phyloP scores from a whole-genome alignment of 2,888 invertebrate species.

The Pyrrhia umbra region DNA sequence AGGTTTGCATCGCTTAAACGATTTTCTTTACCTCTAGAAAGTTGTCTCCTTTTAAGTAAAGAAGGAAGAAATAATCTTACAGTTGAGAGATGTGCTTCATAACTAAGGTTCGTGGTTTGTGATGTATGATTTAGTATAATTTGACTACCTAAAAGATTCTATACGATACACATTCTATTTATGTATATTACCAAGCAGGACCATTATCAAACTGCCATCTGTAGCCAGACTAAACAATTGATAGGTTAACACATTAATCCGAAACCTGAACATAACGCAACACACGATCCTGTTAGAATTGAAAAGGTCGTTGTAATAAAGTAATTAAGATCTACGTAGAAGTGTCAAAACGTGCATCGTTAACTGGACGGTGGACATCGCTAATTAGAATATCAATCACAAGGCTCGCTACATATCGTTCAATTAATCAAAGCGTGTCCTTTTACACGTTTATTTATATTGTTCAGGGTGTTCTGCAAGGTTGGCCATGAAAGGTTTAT shows the following conservation, averaged over 20 bases:
- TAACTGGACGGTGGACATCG: constrained; percentile 34
- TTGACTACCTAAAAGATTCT: not conserved
- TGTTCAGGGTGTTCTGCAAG: constrained; percentile 40
- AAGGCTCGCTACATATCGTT: constrained; percentile 51
- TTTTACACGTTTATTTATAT: constrained; percentile 49
- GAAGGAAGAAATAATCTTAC: too few species aligned
- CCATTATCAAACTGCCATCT: constrained; percentile 10
- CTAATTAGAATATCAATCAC: constrained; percentile 65
- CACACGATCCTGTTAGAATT: constrained; percentile 54
- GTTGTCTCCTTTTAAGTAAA: too few species aligned
- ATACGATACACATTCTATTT: not conserved
- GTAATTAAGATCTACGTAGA: constrained; percentile 48
- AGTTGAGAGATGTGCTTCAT: too few species aligned
- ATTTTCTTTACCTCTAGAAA: too few species aligned
- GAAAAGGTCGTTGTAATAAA: constrained; percentile 62
- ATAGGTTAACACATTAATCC: constrained; percentile 33
- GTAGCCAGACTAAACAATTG: constrained; percentile 17
- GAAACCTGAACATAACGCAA: constrained; percentile 21
- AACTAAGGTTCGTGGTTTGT: too few species aligned
- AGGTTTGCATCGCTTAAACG: too few species aligned
- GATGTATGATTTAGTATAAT: too few species aligned
- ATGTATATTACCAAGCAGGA: constrained; percentile 10
- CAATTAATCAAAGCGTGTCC: constrained; percentile 53
- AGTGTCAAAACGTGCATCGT: constrained; percentile 44
- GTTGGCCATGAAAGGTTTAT: constrained; percentile 16